Evolutionary conservation across 1,140 invertebrate species (phyloP), one percentile per base, ranked within the genome.

Genomic region (Ruditapes philippinarum): DNA sequence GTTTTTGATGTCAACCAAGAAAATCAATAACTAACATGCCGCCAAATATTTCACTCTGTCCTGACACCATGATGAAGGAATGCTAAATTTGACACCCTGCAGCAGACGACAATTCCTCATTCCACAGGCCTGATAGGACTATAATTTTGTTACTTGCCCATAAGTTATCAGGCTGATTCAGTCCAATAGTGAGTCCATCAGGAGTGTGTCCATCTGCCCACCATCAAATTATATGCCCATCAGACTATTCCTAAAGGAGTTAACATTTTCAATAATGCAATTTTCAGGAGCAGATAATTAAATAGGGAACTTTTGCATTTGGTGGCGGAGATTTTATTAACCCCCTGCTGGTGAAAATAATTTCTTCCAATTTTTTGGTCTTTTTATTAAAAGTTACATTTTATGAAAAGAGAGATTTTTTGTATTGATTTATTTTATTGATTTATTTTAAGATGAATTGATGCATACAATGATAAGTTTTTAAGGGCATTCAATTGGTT

Each of bases 201-300:
- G 65, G 65, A 40, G 28, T 17, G 14, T 9, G 65, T 70, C 65
- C 65, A 70, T 70, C 33, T 70, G 65, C 65, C 28, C 31, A 2
- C 9, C 25, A 28, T 38, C 65, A 36, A 36, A 17, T 33, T 70
- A 38, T 19, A 17, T 19, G 33, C 12, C 14, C 65, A 70, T 40
- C 9, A n/a, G 14, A 12, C 36, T 0, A 33, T 38, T 70, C 65
- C 65, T 38, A 19, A 3, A 70, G 65, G 65, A 70, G 65, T 70
- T 31, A 70, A 19, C 65, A 70, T 38, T 70, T 78, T 11, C 45
- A 28, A 36, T 78, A 78, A 78, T 78, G 49, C 42, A 51, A 78
- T 54, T 78, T 78, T 49, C n/a, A 11, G 31, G 31, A 78, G 74
- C n/a, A 36, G 33, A 51, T 78, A 78, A 78, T 78, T 78, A 49